Conservation (phyloP, 1,140 invertebrate species). For the Cyphomyrmex costatus region DNA sequence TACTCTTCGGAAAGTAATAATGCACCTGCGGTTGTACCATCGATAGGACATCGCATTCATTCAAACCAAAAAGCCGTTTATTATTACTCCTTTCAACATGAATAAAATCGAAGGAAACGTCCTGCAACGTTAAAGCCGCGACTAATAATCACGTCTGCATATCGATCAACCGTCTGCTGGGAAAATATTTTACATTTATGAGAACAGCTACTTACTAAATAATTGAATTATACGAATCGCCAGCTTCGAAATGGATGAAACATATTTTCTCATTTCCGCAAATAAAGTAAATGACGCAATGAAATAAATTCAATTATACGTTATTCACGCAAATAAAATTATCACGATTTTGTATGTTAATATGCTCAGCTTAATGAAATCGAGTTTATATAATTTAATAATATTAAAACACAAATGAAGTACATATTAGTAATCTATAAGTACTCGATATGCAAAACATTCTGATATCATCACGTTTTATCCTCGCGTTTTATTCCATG, state of each 20-base stretch:
- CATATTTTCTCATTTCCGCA: constrained; percentile 6
- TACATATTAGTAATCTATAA: constrained; percentile 8
- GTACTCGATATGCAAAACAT: neutral
- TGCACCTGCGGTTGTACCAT: constrained; percentile 45
- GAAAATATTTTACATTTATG: neutral
- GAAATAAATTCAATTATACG: constrained; percentile 5
- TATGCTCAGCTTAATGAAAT: constrained; percentile 31
- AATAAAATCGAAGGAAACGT: constrained; percentile 51
- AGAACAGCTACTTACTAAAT: neutral
- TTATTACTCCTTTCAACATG: constrained; percentile 58
- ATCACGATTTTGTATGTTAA: constrained; percentile 7
- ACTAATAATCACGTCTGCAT: constrained; percentile 16
- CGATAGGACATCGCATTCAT: constrained; percentile 33
- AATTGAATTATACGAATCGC: neutral
- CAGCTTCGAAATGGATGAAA: neutral
- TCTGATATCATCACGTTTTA: neutral
- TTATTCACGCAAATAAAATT: constrained; percentile 27
- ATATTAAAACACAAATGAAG: constrained; percentile 28
- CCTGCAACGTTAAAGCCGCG: neutral
- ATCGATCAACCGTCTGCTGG: neutral
- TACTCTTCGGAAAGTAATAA: constrained; percentile 73
- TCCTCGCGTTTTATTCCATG: constrained; percentile 12
- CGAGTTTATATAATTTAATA: constrained; percentile 21
- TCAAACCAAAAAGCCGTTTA: constrained; percentile 60
- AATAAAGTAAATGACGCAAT: constrained; percentile 43